A percentile compares a stretch with the other conserved stretches of the same genome.
phyloP scores from a whole-genome alignment of 2,888 invertebrate species.

The Spicauda simplicius region DNA sequence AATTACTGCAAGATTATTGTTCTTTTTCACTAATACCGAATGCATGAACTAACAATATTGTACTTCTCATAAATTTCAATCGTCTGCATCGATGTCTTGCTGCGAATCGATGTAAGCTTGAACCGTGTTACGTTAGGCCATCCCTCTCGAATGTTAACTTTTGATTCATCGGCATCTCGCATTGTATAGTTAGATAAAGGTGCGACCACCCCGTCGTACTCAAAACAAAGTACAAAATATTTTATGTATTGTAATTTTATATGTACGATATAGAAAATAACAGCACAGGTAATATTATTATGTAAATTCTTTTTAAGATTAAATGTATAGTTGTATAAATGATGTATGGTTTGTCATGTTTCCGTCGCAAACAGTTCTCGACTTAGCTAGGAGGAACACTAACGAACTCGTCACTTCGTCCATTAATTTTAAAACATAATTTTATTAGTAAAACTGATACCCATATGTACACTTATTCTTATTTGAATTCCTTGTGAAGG shows the following conservation, averaged over 20 bases:
- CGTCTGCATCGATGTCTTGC: constrained; percentile 45
- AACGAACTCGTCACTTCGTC: constrained; percentile 84
- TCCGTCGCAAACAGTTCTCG: constrained; percentile 83
- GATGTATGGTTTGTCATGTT: constrained; percentile 77
- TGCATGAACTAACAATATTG: constrained; percentile 76
- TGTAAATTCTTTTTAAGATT: constrained; percentile 78
- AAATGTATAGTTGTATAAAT: constrained; percentile 67
- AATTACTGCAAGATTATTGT: constrained; percentile 25
- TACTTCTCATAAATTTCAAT: constrained; percentile 74
- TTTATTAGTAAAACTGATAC: constrained; percentile 77
- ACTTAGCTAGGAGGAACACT: constrained; percentile 80
- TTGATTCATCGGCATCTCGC: constrained; percentile 55
- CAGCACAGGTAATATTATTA: constrained; percentile 74
- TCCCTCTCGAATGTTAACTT: constrained; percentile 36
- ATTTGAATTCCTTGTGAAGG: constrained; percentile 77
- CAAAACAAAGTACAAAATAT: constrained; percentile 84
- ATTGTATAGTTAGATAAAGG: constrained; percentile 70
- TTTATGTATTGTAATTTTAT: constrained; percentile 83
- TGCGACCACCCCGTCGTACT: constrained; percentile 74
- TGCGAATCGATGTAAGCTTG: constrained; percentile 27
- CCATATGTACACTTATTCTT: constrained; percentile 75
- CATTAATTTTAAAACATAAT: constrained; percentile 83
- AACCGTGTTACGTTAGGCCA: constrained; percentile 40
- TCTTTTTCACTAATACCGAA: constrained; percentile 32
- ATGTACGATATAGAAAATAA: constrained; percentile 78